phyloP scores from a whole-genome alignment of 2,888 invertebrate genomes.

The Eremobia ochroleuca region DNA sequence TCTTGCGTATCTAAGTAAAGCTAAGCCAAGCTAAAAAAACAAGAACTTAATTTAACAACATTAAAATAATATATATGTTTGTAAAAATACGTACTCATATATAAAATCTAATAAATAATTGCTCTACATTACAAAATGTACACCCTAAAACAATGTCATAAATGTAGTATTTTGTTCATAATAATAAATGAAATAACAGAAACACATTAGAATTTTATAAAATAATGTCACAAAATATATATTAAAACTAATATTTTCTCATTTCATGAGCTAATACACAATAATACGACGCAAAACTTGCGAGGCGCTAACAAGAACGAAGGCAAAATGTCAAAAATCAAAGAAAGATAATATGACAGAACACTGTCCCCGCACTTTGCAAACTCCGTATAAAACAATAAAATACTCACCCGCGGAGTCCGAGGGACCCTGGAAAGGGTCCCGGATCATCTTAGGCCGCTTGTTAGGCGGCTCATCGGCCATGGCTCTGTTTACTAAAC shows the following conservation, averaged over 20 bases:
- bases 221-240: constrained; percentile 40
- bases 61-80: constrained; percentile 10
- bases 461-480: constrained; percentile 99
- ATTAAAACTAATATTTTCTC: constrained; percentile 55
- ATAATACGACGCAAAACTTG: constrained; percentile 90
- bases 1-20: constrained; percentile 29
- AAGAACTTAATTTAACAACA: constrained; percentile 29
- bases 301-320: constrained; percentile 87
- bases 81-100: not conserved
- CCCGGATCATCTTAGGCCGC: constrained; percentile 97
- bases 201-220: constrained; percentile 43
- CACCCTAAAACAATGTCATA: constrained; percentile 51
- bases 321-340: constrained; percentile 88
- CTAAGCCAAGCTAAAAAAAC: constrained; percentile 14
- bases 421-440: constrained; percentile 95
- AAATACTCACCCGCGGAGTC: constrained; percentile 94
- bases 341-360: constrained; percentile 88
- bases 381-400: constrained; percentile 82
- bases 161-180: constrained; percentile 58
- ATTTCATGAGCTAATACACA: constrained; percentile 74
- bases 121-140: constrained; percentile 45
- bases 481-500: constrained; percentile 95
- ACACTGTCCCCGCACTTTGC: constrained; percentile 81
- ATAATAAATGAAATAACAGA: constrained; percentile 67
- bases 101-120: constrained; percentile 21